Evolutionary conservation across 23 tunicate genomes (phyloP).

Genomic region (Clavelina lepadiformis): DNA sequence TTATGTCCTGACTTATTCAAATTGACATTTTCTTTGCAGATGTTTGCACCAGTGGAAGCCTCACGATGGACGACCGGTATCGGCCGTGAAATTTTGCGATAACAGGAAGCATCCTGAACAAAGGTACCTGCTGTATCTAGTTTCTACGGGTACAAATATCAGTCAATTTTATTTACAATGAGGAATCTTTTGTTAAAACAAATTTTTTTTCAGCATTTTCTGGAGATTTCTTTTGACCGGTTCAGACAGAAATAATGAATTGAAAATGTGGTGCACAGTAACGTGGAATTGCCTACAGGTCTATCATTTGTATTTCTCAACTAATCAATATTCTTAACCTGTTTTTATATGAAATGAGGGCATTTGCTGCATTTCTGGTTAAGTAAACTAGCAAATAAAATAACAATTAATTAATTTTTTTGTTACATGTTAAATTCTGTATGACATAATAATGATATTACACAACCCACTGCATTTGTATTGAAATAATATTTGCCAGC

Average conservation of each 20-base stretch:
- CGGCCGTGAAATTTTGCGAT: constrained; percentile 65
- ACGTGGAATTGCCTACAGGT: constrained; percentile 85
- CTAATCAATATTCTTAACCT: too few species aligned
- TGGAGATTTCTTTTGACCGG: constrained; percentile 89
- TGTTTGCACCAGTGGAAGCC: constrained; percentile 80
- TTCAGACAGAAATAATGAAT: constrained; percentile 59
- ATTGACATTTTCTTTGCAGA: constrained; percentile 27
- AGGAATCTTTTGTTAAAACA: not conserved
- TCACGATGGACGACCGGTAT: constrained; percentile 72
- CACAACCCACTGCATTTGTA: too few species aligned
- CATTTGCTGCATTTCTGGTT: too few species aligned
- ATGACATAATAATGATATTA: too few species aligned
- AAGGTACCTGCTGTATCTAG: constrained; percentile 18
- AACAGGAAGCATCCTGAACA: constrained; percentile 56
- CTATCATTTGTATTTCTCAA: not conserved
- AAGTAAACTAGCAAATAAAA: too few species aligned
- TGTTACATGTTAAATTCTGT: too few species aligned
- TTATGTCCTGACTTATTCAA: too few species aligned
- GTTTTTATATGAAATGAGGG: too few species aligned
- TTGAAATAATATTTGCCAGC: too few species aligned
- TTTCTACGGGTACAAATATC: not conserved
- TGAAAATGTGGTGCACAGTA: constrained; percentile 80
- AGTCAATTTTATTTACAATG: not conserved
- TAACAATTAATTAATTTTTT: too few species aligned
- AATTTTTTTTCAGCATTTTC: constrained; percentile 28